Evolutionary conservation across 2,888 invertebrate genomes (phyloP), one percentile per base, ranked within the genome.

Genomic region (Helicoverpa assulta): DNA sequence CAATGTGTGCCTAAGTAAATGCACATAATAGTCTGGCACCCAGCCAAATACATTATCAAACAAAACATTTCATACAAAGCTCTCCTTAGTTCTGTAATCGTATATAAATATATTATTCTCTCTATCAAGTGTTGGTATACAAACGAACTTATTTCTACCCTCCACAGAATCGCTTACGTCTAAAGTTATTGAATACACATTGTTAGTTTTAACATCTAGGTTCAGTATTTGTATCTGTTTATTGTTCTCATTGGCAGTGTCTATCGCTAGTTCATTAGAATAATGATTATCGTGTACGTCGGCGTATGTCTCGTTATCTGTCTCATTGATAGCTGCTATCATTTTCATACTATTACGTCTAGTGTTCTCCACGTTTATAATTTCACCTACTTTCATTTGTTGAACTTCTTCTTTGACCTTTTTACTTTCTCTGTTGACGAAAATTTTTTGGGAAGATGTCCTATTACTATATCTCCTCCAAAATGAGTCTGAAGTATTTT

Each of bases 401-500:
- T 93, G 91, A 0, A 89, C 89, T n/a, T 90, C 87, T 12, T 93
- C 93, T 83, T 92, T 94, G 0, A 89, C 68, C 84, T 92, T 94
- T 66, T 93, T 93, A 66, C 91, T 95, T 56, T 93, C 94, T 82
- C 88, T 90, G 6, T 91, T 93, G 1, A 93, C 73, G 10, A 93
- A 84, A 51, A 92, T 91, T 75, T 92, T 95, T 73, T 93, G 94
- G 0, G 95, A 95, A 0, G 93, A 94, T 0, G 94, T 88, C 85
- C 95, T 90, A 68, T 96, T 96, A 79, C 96, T 97, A 82, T 97
- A 96, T 43, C 97, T 88, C 83, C 96, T 96, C 96, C 97, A 96
- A 82, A 97, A 97, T 0, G 96, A 96, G 66, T 97, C 97, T 0
- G 96, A 96, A 0, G 96, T 96, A 54, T 96, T 96, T 66, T 96